Evolutionary conservation across 2,113 vertebrate genomes (phyloP).

Genomic region (Muntiacus reevesi): DNA sequence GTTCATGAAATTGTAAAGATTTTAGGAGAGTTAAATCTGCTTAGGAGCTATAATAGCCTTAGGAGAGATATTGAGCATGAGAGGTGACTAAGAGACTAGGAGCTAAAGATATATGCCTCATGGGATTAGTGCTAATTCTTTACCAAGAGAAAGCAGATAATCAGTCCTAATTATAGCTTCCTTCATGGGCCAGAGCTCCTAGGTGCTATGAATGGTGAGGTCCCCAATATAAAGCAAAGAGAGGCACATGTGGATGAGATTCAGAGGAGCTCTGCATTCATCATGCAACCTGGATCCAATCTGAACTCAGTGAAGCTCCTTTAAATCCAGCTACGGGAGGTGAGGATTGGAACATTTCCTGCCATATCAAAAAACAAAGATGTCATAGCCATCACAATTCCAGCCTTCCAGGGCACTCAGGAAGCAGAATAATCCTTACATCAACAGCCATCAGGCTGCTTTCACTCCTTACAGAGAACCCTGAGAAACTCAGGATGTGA

Average conservation of each 20-base stretch:
- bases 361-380: background rate
- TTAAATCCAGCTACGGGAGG: background rate
- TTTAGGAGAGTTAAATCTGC: background rate
- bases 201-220: fast-evolving
- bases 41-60: background rate
- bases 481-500: background rate
- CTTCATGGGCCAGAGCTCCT: background rate
- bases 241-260: too few relatives aligned
- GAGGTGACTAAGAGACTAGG: background rate
- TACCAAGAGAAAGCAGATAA: background rate
- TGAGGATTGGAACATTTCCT: background rate
- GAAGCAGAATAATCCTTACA: background rate
- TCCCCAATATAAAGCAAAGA: too few relatives aligned
- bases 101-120: background rate
- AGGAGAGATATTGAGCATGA: background rate
- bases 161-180: background rate
- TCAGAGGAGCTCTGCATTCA: too few relatives aligned
- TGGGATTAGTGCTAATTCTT: background rate
- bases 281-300: background rate
- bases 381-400: background rate
- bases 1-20: background rate
- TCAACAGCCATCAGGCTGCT: background rate
- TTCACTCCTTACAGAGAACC: background rate
- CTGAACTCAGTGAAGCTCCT: background rate
- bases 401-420: background rate